Percentiles rank a stretch among this genome's conserved stretches.
These are phyloP conservation scores for Bufotes viridis DNA, from an alignment of 2,797 vertebrate species.

Conservation along the genomic window DNA sequence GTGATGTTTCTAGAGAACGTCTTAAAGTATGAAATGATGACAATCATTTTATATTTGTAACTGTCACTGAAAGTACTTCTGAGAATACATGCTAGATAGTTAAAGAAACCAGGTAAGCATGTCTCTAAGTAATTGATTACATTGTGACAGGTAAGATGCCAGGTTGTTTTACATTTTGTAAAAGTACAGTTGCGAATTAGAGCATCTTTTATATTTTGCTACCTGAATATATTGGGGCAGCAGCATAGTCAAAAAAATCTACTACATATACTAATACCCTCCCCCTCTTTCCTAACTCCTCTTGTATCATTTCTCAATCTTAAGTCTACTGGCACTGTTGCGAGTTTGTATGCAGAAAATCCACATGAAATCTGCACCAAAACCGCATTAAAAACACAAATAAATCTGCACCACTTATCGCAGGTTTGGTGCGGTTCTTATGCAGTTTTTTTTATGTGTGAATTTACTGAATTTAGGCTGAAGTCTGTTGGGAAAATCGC, in stretches of 20 bases:
- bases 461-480: no score
- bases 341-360: no score
- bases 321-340: neutral
- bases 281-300: neutral
- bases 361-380: no score
- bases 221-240: neutral
- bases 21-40: neutral
- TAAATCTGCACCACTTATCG: no score
- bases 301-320: neutral
- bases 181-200: neutral
- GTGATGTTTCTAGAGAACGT: neutral
- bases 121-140: neutral
- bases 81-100: neutral
- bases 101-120: no score
- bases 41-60: neutral
- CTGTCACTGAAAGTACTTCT: neutral
- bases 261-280: neutral
- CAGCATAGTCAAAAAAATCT: neutral
- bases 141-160: neutral
- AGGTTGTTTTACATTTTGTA: neutral
- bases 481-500: no score
- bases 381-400: no score
- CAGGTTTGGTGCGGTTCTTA: no score
- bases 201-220: neutral
- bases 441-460: no score